Evolutionary conservation across 30 jellyfish, hydroid and myxozoan genomes (phyloP).

Genomic region (Aurelia aurita complex sp. Pacific): DNA sequence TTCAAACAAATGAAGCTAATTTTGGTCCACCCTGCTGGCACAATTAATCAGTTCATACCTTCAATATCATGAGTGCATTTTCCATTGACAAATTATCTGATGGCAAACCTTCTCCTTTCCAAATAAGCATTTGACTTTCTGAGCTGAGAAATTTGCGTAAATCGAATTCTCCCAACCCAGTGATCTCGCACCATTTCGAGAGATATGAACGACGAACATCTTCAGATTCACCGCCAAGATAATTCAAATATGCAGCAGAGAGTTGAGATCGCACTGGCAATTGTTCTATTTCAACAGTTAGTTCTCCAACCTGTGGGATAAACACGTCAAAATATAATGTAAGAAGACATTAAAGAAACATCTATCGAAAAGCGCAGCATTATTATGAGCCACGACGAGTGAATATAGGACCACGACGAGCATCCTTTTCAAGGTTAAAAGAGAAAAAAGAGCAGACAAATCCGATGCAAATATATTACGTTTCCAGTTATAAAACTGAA

Average conservation of each 20-base stretch:
- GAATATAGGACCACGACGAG: too few relatives aligned
- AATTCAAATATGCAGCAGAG: slow-evolving; percentile 87
- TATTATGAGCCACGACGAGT: too few relatives aligned
- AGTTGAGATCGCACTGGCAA: slow-evolving; percentile 91
- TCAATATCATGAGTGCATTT: slow-evolving; percentile 79
- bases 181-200: slow-evolving; percentile 66
- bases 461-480: too few relatives aligned
- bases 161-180: slow-evolving; percentile 74
- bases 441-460: too few relatives aligned
- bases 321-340: too few relatives aligned
- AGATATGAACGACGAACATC: slow-evolving; percentile 77
- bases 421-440: too few relatives aligned
- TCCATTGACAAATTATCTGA: slow-evolving; percentile 94
- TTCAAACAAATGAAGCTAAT: too few relatives aligned
- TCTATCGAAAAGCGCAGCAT: too few relatives aligned
- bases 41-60: slow-evolving; percentile 30
- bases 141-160: slow-evolving; percentile 71
- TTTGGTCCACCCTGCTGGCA: too few relatives aligned
- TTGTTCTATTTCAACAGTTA: slow-evolving; percentile 72
- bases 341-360: too few relatives aligned
- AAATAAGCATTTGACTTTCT: slow-evolving; percentile 86
- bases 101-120: slow-evolving; percentile 96
- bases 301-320: slow-evolving; percentile 70
- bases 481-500: too few relatives aligned
- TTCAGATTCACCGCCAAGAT: slow-evolving; percentile 91